A percentile compares a stretch with the other conserved stretches of the same genome.
Conservation (phyloP, 2,113 vertebrate species). For the Phyllopteryx taeniolatus region DNA sequence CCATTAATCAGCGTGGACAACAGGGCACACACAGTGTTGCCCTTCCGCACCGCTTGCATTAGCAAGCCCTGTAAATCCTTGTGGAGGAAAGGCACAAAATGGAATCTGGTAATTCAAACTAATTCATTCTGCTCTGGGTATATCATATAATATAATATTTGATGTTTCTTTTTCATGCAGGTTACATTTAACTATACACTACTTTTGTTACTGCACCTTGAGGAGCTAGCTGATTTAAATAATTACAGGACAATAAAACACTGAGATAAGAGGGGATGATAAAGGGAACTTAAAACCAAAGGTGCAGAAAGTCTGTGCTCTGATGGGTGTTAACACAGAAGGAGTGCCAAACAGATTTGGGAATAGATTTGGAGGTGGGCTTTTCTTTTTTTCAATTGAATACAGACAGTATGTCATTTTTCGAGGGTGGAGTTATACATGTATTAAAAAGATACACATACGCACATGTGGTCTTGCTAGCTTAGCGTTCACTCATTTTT, state of each 20-base stretch:
- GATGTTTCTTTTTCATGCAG: not conserved
- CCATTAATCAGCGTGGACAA: conserved; percentile 68
- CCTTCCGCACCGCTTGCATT: conserved; percentile 53
- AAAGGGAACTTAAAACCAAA: not conserved
- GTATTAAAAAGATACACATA: not conserved
- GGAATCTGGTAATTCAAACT: not conserved
- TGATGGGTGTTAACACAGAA: not conserved
- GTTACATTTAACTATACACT: not conserved
- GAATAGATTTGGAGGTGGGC: not conserved
- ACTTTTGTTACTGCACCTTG: not conserved
- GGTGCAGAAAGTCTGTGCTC: not conserved
- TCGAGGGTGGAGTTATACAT: too few relatives aligned
- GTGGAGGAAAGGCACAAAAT: conserved; percentile 13
- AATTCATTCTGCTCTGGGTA: not conserved
- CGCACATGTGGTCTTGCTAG: not conserved
- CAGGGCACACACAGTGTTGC: conserved; percentile 48
- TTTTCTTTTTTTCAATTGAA: too few relatives aligned
- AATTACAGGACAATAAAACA: not conserved
- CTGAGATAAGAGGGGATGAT: not conserved
- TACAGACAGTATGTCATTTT: too few relatives aligned
- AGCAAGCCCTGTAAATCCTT: conserved; percentile 48
- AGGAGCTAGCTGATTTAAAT: not conserved
- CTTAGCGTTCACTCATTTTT: not conserved
- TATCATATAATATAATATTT: not conserved
- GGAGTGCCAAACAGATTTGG: not conserved